A percentile compares a stretch with the other conserved stretches of the same genome.
These are phyloP conservation scores for Ectropis crepuscularia DNA, from an alignment of 2,888 invertebrate genomes.

Conservation along the genomic window DNA sequence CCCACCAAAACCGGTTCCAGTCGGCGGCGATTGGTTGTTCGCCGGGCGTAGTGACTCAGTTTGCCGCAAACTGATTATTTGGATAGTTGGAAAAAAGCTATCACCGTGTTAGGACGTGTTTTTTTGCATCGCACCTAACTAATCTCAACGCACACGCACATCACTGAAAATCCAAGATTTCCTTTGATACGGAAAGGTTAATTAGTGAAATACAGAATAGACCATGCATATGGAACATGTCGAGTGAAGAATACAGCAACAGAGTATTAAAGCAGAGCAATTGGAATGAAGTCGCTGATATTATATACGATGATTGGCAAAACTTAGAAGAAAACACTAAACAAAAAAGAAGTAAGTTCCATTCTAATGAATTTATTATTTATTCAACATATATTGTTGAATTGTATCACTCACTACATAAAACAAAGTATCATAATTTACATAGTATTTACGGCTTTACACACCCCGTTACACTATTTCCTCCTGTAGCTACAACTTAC, in stretches of 20 bases:
- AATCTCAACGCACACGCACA: conserved; percentile 18
- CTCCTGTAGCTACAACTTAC: conserved; percentile 23
- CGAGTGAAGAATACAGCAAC: conserved; percentile 38
- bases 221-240: conserved; percentile 45
- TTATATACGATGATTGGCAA: conserved; percentile 42
- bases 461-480: conserved; percentile 21
- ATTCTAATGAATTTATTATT: too few species aligned
- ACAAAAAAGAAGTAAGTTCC: too few species aligned
- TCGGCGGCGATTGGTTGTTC: conserved; percentile 16
- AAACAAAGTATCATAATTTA: too few species aligned
- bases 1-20: conserved; percentile 18
- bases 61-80: conserved; percentile 15
- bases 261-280: conserved; percentile 38
- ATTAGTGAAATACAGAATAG: conserved; percentile 42
- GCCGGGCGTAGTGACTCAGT: conserved; percentile 16
- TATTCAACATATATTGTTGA: too few species aligned
- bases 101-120: conserved; percentile 13
- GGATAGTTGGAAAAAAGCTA: conserved; percentile 12
- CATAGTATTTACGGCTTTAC: conserved; percentile 22
- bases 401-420: too few species aligned
- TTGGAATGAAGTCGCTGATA: conserved; percentile 43
- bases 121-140: conserved; percentile 19
- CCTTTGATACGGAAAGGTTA: conserved; percentile 42
- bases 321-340: conserved; percentile 38
- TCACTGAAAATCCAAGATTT: conserved; percentile 22